Evolutionary conservation across 2,888 invertebrate species (phyloP).

Genomic region (Hololepta plana): DNA sequence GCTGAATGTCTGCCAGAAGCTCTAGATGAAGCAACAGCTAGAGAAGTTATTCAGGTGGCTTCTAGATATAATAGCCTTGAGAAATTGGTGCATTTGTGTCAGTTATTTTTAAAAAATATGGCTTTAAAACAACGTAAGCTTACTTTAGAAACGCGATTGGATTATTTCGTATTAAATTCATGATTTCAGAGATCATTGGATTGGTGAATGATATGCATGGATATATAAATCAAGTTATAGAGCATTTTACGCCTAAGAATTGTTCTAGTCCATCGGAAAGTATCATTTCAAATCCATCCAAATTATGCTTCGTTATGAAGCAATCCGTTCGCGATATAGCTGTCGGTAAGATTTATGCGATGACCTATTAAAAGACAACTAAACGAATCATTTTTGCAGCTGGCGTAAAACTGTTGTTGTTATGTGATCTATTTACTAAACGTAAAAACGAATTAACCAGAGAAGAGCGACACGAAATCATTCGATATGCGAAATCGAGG

Average conservation of each 20-base stretch:
- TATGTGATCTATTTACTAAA: slow-evolving; percentile 46
- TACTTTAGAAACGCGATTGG: slow-evolving; percentile 1
- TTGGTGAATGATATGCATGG: slow-evolving; percentile 45
- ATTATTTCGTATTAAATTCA: not conserved
- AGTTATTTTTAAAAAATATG: slow-evolving; percentile 40
- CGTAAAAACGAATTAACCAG: slow-evolving; percentile 39
- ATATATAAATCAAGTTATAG: slow-evolving; percentile 39
- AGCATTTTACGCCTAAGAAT: slow-evolving; percentile 31
- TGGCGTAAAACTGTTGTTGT: slow-evolving; percentile 33
- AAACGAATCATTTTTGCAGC: slow-evolving; percentile 23
- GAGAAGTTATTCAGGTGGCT: slow-evolving; percentile 32
- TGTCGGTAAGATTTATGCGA: slow-evolving; percentile 27
- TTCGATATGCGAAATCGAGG: slow-evolving; percentile 44
- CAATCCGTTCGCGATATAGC: slow-evolving; percentile 41
- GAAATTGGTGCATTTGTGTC: slow-evolving; percentile 36
- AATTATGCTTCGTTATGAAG: slow-evolving; percentile 41
- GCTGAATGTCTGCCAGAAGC: slow-evolving; percentile 42
- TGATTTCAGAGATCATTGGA: slow-evolving; percentile 40
- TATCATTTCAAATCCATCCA: slow-evolving; percentile 34
- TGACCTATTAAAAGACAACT: too few species aligned
- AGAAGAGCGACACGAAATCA: slow-evolving; percentile 46
- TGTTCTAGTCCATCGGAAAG: slow-evolving; percentile 19
- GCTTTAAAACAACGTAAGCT: slow-evolving; percentile 43
- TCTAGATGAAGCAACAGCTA: slow-evolving; percentile 37
- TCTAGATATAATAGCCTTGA: slow-evolving; percentile 35